These are phyloP conservation scores for Aporophyla nigra DNA, from an alignment of 2,888 invertebrate genomes.

Conservation along the genomic window DNA sequence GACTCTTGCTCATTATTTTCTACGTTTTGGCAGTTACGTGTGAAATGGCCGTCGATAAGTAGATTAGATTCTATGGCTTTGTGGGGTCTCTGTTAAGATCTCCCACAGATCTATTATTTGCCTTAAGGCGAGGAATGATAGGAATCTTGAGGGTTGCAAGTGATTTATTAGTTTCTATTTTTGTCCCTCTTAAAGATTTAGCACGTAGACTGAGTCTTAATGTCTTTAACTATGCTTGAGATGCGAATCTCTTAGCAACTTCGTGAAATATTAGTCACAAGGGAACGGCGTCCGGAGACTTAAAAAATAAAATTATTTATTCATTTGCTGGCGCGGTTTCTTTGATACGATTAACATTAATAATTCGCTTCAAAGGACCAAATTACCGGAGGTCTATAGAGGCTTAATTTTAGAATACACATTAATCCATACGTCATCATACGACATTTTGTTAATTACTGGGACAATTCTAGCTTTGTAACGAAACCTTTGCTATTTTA, in stretches of 20 bases:
- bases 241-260: background rate
- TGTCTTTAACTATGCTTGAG: background rate
- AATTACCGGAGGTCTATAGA: background rate
- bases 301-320: conserved; percentile 22
- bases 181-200: background rate
- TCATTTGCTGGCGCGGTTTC: background rate
- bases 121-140: background rate
- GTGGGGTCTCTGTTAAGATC: background rate
- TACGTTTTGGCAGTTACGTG: too few relatives aligned
- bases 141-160: background rate
- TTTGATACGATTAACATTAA: conserved; percentile 22
- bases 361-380: conserved; percentile 21
- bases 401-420: conserved; percentile 3
- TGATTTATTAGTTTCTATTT: conserved; percentile 20
- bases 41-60: background rate
- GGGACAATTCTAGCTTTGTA: background rate
- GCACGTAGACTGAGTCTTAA: background rate
- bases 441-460: conserved; percentile 3
- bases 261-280: conserved; percentile 25
- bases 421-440: conserved; percentile 19
- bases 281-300: background rate
- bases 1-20: too few relatives aligned
- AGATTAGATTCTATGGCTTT: background rate
- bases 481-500: background rate
- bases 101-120: background rate